These are phyloP conservation scores for Nomada hirtipes DNA, from an alignment of 2,888 invertebrate species.

Conservation along the genomic window DNA sequence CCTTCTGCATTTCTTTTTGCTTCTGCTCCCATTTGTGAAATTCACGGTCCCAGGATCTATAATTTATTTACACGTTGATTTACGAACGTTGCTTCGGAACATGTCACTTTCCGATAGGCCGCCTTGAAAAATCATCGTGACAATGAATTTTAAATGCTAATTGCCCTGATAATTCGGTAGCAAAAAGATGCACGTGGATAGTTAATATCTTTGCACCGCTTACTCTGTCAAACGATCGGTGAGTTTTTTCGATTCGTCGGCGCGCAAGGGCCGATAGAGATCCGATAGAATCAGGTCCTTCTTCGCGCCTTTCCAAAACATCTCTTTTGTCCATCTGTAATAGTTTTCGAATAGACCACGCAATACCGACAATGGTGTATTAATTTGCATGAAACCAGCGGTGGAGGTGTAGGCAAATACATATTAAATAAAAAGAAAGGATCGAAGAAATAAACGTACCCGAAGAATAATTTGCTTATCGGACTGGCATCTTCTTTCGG, in stretches of 20 bases:
- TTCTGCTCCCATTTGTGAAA: slow-evolving; percentile 72
- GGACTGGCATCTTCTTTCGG: slow-evolving; percentile 70
- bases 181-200: background rate
- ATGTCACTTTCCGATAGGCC: too few species aligned
- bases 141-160: background rate
- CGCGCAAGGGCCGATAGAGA: slow-evolving; percentile 79
- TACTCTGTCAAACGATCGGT: slow-evolving; percentile 81
- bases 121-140: background rate
- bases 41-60: slow-evolving; percentile 84
- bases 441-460: slow-evolving; percentile 57
- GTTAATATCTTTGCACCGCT: slow-evolving; percentile 1
- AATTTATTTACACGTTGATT: background rate
- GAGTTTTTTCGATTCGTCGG: slow-evolving; percentile 80
- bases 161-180: background rate
- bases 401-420: too few species aligned
- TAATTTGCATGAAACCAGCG: background rate
- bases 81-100: background rate
- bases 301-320: slow-evolving; percentile 82
- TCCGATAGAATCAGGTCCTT: slow-evolving; percentile 81
- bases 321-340: slow-evolving; percentile 82
- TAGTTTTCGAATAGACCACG: background rate
- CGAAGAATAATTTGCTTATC: slow-evolving; percentile 69
- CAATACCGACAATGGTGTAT: too few species aligned
- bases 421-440: background rate
- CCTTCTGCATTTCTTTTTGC: slow-evolving; percentile 62